A percentile compares a stretch with the other conserved stretches of the same genome.
Conservation (phyloP, 1,140 invertebrate species). For the Macrobrachium nipponense region DNA sequence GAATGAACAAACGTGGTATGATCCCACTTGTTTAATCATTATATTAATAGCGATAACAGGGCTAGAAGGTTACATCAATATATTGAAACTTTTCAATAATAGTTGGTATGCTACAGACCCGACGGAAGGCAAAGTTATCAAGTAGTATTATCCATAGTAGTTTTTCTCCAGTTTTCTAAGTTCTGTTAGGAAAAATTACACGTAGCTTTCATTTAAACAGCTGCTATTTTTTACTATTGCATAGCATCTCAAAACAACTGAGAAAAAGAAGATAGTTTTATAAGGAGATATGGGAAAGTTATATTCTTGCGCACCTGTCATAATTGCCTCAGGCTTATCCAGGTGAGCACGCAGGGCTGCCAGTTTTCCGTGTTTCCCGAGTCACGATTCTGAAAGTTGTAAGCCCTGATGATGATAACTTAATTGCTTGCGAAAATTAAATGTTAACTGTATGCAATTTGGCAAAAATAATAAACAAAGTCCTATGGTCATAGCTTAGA, state of each 20-base stretch:
- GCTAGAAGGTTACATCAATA: not conserved
- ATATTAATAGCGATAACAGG: not conserved
- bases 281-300: slow-evolving; percentile 35
- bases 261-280: not conserved
- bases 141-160: slow-evolving; percentile 16
- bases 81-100: slow-evolving; percentile 23
- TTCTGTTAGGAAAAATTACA: not conserved
- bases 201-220: not conserved
- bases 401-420: not conserved
- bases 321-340: slow-evolving; percentile 53
- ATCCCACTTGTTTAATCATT: not conserved
- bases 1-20: not conserved
- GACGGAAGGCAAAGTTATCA: slow-evolving; percentile 36
- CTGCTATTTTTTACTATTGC: not conserved
- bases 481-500: no score
- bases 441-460: no score
- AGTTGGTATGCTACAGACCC: slow-evolving; percentile 43
- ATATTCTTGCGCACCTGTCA: slow-evolving; percentile 49
- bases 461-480: no score
- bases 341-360: slow-evolving; percentile 50
- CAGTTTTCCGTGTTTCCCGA: slow-evolving; percentile 50
- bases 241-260: not conserved
- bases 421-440: not conserved
- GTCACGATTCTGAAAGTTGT: slow-evolving; percentile 42
- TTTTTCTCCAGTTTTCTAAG: not conserved